A percentile compares a stretch with the other conserved stretches of the same genome.
phyloP scores from a whole-genome alignment of 2,888 invertebrate species.

The Caenorhabditis becei region DNA sequence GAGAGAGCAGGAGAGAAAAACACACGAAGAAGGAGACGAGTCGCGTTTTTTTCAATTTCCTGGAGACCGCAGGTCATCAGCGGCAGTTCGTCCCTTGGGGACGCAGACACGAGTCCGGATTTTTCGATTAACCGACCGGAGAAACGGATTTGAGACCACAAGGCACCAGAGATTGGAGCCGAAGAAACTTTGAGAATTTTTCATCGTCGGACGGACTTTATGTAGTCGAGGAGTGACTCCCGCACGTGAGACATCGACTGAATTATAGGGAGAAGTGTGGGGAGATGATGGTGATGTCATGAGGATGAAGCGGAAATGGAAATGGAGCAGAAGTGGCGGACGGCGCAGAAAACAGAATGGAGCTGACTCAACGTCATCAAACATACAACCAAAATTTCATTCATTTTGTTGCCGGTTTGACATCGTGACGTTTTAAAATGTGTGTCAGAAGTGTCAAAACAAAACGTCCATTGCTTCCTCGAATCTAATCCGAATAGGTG shows the following conservation, averaged over 20 bases:
- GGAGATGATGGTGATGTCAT: slow-evolving; percentile 20
- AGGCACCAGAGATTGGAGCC: slow-evolving; percentile 29
- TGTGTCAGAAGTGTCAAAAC: slow-evolving; percentile 17
- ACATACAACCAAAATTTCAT: slow-evolving; percentile 1
- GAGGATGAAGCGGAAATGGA: slow-evolving; percentile 12
- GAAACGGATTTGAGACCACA: slow-evolving; percentile 42
- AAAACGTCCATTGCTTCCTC: not conserved
- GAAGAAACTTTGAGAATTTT: slow-evolving; percentile 45
- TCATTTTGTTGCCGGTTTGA: not conserved
- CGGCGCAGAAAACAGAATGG: slow-evolving; percentile 6
- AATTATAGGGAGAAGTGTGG: not conserved
- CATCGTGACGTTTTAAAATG: slow-evolving; percentile 9
- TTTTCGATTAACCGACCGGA: slow-evolving; percentile 54
- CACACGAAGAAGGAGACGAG: slow-evolving; percentile 2
- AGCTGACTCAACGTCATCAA: slow-evolving; percentile 10
- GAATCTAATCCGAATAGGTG: too few relatives aligned
- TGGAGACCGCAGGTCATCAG: slow-evolving; percentile 40
- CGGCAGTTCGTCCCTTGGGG: slow-evolving; percentile 11
- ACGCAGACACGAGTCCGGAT: slow-evolving; percentile 11
- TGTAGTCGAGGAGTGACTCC: not conserved
- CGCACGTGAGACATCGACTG: slow-evolving; percentile 11
- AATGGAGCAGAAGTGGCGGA: not conserved
- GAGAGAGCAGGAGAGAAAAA: not conserved
- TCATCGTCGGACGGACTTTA: slow-evolving; percentile 23
- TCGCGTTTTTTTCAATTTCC: slow-evolving; percentile 29